Base-by-base conservation (phyloP, 2,797 vertebrate genomes). In the Halcyon leucocephala region DNA sequence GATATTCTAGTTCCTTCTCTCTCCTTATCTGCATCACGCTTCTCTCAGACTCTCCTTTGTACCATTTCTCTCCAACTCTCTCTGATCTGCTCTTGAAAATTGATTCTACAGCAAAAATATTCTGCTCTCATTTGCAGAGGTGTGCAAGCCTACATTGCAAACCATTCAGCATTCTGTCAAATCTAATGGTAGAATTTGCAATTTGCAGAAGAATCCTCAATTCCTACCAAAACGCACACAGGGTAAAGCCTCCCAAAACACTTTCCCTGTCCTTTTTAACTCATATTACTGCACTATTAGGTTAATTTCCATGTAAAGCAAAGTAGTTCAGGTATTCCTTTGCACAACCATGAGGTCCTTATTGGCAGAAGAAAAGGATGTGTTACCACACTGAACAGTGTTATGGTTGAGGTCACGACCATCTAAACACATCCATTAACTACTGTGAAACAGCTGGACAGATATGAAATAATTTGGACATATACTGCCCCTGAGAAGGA, bases 21-120 rank as follows among this genome's bases (percentile, higher is more conserved):
- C 72, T 82, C 52, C 72, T 89, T 82, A 55, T 79, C 35, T 58
- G 73, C 51, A 72, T 37, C 66, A 78, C 35, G 33, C 79, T 96
- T 86, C 78, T 76, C 89, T 70, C 22, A 0, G n/a, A 42, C 49
- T 92, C 52, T 26, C 33, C 39, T 92, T 90, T 73, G 31, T 81
- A 86, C 41, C 49, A 25, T 90, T 96, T 92, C 69, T 87, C 71
- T 89, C 35, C 82, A 83, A 12, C 69, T 92, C 74, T 87, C 86
- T 89, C 90, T 77, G 49, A 93, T 90, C 55, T 80, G 80, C 58
- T 91, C 78, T 80, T 8, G 2, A 44, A 93, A 95, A 94, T 84
- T 91, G 87, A 95, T 91, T 91, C 73, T 66, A 57, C 62, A 84
- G 80, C 62, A 87, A 85, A 95, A 96, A 83, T 39, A 66, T 71